Base-by-base conservation (phyloP, 2,113 vertebrate species). In the Passer domesticus region DNA sequence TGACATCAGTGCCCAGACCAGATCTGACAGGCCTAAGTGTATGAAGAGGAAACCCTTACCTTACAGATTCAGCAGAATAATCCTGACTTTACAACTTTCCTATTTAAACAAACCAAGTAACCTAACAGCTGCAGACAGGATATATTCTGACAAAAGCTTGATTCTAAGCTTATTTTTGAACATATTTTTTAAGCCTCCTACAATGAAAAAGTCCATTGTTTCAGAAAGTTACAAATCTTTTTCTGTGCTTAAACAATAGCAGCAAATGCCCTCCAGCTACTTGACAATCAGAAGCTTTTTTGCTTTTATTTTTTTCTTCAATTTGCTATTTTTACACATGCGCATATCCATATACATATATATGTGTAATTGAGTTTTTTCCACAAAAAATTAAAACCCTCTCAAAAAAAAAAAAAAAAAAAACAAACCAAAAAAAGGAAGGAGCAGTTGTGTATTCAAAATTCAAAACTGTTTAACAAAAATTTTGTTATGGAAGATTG, bases 41-140 rank as follows among this genome's bases (percentile, higher is more conserved):
- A 68, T 1, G 0, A 83, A 92, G 68, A 85, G 11, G 43, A 94
- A 90, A 90, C 55, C 75, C 83, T 62, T 43, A 73, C 82, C 67
- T 73, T 63, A 86, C 11, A 94, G 35, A 93, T 88, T 28, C 81
- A 86, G 37, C 31, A 50, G 39, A 70, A 49, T 55, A 83, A 83
- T 52, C 50, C 52, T 46, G 41, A 37, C 37, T 69, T 46, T n/a
- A 74, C 35, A 94, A 87, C 82, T 68, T 83, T 11, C 46, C 24
- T 41, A 83, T 33, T 79, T 80, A 94, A 88, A 79, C 33, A 90
- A 90, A 80, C 6, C 22, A 87, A 76, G 49, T 62, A 60, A 83
- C 52, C 22, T 41, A 70, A 69, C 43, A 93, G 47, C 50, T 92
- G 35, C 72, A 56, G 12, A 68, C 25, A 66, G n/a, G 46, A n/a